phyloP scores from a whole-genome alignment of 2,888 invertebrate genomes.

The Lymantria monacha region DNA sequence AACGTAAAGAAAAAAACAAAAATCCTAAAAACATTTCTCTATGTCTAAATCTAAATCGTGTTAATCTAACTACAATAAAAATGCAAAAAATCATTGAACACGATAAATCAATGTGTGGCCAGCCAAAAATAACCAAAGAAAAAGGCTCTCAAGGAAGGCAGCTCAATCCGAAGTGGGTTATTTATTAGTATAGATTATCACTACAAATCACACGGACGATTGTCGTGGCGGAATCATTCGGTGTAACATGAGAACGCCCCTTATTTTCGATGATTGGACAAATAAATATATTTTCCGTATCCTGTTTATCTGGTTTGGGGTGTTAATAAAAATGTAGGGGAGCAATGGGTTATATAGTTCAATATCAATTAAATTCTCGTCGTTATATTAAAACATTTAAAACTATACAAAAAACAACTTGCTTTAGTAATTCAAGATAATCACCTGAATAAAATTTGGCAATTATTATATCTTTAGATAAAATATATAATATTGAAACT shows the following conservation, averaged over 20 bases:
- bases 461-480: too few relatives aligned
- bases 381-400: too few relatives aligned
- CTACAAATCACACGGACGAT: slow-evolving; percentile 76
- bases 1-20: slow-evolving; percentile 12
- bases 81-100: slow-evolving; percentile 45
- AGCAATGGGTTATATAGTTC: slow-evolving; percentile 31
- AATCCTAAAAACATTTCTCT: slow-evolving; percentile 20
- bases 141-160: slow-evolving; percentile 59
- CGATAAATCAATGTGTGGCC: slow-evolving; percentile 50
- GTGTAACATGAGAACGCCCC: slow-evolving; percentile 80
- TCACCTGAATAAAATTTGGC: too few relatives aligned
- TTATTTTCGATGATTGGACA: slow-evolving; percentile 80
- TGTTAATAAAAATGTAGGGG: slow-evolving; percentile 82
- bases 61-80: slow-evolving; percentile 40
- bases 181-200: slow-evolving; percentile 78
- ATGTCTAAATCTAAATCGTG: slow-evolving; percentile 26
- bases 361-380: too few relatives aligned
- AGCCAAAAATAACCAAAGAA: slow-evolving; percentile 44
- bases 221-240: slow-evolving; percentile 70
- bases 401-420: too few relatives aligned
- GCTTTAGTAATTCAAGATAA: too few relatives aligned
- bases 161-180: slow-evolving; percentile 77
- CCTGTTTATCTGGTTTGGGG: slow-evolving; percentile 79
- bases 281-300: slow-evolving; percentile 82
- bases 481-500: too few relatives aligned